phyloP scores from a whole-genome alignment of 2,888 invertebrate genomes.

The Oxystoma pomonae region DNA sequence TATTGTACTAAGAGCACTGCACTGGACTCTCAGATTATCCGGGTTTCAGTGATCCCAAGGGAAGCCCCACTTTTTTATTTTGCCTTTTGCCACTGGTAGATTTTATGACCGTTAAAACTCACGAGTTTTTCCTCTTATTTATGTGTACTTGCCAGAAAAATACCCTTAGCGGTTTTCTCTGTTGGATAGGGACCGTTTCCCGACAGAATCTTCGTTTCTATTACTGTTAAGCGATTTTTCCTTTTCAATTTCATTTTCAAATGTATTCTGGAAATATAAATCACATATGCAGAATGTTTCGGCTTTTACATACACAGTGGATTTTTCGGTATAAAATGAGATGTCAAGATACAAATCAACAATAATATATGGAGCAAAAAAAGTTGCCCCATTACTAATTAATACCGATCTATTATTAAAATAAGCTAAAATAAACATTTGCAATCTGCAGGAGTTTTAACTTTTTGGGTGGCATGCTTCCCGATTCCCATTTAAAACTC shows the following conservation, averaged over 20 bases:
- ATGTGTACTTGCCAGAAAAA: background rate
- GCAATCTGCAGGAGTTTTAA: too few species aligned
- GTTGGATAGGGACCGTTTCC: background rate
- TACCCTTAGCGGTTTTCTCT: background rate
- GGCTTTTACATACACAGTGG: too few species aligned
- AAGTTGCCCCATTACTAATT: too few species aligned
- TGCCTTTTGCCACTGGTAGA: slow-evolving; percentile 12
- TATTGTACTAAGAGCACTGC: too few species aligned
- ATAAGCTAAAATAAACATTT: too few species aligned
- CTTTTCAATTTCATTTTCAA: background rate
- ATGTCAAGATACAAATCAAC: too few species aligned
- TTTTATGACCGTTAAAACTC: slow-evolving; percentile 12
- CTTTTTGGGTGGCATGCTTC: too few species aligned
- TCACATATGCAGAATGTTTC: background rate
- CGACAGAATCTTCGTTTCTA: background rate
- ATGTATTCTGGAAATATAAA: background rate
- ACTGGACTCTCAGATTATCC: too few species aligned
- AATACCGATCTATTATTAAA: too few species aligned
- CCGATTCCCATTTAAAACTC: too few species aligned
- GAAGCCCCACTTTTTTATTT: slow-evolving; percentile 12
- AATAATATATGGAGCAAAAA: too few species aligned
- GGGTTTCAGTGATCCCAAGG: slow-evolving; percentile 8
- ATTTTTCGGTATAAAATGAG: too few species aligned
- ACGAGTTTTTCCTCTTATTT: background rate
- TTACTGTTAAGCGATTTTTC: background rate